Percentiles rank a stretch among this genome's conserved stretches.
Conservation (phyloP, 2,888 invertebrate species). For the Drosophila prostipennis region DNA sequence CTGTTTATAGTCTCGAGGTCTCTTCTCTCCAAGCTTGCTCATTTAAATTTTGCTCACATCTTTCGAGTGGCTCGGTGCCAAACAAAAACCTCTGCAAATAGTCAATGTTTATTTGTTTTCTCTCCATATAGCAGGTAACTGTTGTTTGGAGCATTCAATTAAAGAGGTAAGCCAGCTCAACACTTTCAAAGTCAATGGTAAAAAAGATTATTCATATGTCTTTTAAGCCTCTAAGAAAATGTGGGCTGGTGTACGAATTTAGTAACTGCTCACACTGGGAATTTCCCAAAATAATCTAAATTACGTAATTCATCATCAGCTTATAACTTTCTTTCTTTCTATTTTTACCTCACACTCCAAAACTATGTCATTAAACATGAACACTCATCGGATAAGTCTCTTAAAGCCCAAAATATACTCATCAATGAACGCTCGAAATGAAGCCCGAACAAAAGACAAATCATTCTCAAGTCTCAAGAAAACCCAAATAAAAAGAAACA, state of each 20-base stretch:
- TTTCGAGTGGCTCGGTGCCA: conserved; percentile 31
- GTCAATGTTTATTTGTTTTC: conserved; percentile 50
- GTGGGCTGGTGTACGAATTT: no score
- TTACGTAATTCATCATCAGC: no score
- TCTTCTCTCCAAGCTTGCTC: conserved; percentile 27
- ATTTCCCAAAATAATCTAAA: no score
- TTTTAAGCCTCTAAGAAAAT: not conserved
- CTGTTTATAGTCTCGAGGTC: conserved; percentile 40
- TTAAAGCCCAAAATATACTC: conserved; percentile 39
- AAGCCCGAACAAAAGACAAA: conserved; percentile 32
- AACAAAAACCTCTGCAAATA: conserved; percentile 44
- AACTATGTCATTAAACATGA: conserved; percentile 10
- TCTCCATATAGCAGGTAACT: conserved; percentile 47
- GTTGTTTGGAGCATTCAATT: conserved; percentile 33
- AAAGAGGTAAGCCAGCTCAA: not conserved
- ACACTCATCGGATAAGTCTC: conserved; percentile 42
- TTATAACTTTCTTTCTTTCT: no score
- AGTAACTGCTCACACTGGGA: no score
- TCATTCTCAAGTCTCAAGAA: conserved; percentile 28
- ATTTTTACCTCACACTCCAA: not conserved
- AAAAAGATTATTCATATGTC: not conserved
- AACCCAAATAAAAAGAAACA: conserved; percentile 27
- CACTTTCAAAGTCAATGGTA: conserved; percentile 11
- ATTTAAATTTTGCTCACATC: conserved; percentile 49
- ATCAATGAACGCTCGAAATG: conserved; percentile 29